These are phyloP conservation scores for Sturmia bella DNA, from an alignment of 2,888 invertebrate genomes.

Conservation along the genomic window DNA sequence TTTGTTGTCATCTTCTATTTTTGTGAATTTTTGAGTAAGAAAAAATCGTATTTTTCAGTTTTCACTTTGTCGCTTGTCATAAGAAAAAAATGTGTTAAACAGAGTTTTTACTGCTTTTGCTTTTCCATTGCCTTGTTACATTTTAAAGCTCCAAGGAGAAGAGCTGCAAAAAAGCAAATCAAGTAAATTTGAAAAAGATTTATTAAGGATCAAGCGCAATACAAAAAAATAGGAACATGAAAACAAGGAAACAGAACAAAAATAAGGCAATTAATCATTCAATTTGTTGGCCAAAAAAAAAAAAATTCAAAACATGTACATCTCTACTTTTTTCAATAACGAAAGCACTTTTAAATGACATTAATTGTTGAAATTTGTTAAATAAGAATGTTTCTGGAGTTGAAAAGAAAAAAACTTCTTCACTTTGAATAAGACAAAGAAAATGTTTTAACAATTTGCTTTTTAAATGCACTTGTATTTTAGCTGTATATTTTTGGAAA, in stretches of 20 bases:
- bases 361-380: too few relatives aligned
- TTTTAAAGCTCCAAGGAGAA: neutral
- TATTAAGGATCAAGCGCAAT: neutral
- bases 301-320: neutral
- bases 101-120: too few relatives aligned
- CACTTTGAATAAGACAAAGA: too few relatives aligned
- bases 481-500: too few relatives aligned
- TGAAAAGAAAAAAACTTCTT: too few relatives aligned
- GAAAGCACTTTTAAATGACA: too few relatives aligned
- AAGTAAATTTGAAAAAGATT: conserved; percentile 19
- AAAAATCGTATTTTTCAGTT: neutral
- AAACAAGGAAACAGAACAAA: conserved; percentile 3
- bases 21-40: neutral
- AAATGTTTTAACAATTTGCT: too few relatives aligned
- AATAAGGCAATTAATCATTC: conserved; percentile 63
- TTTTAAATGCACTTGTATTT: too few relatives aligned
- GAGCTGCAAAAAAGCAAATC: neutral
- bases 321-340: neutral
- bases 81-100: conserved; percentile 17
- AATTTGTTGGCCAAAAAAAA: conserved; percentile 41
- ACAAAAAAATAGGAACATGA: conserved; percentile 31
- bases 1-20: conserved; percentile 30
- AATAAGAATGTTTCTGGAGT: too few relatives aligned
- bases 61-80: conserved; percentile 24
- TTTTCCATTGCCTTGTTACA: neutral